Evolutionary conservation across 2,113 vertebrate species (phyloP), one percentile per base, ranked within the genome.

Genomic region (Nettapus auritus): DNA sequence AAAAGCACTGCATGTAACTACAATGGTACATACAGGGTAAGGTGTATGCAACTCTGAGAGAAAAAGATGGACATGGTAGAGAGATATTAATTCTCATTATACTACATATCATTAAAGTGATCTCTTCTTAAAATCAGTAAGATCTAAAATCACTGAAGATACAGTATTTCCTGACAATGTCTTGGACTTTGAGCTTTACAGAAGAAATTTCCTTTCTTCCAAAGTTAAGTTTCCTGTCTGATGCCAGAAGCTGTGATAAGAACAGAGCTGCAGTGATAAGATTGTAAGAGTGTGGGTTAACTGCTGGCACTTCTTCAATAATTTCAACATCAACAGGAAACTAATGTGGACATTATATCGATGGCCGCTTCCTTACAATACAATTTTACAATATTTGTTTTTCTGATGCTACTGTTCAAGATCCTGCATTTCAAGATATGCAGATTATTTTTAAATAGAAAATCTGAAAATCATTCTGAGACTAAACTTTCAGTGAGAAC

Each of bases 291-390:
- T 74, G 96, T 78, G 96, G 94, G 92, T 85, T 96, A 96, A 97
- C 96, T 55, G 83, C 89, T 98, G 97, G 97, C 97, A 96, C 48
- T 84, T 91, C 92, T 97, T 98, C 98, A 98, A 93, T 96, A 96
- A 96, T 97, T 97, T 97, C 96, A 96, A 95, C 96, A 98, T 98
- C 97, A 98, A 98, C 98, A 98, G 98, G 98, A 98, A 98, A 75
- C 95, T 97, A 97, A 98, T 97, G 97, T 98, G 97, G 97, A 97
- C 97, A 98, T 98, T 98, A 96, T 97, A 97, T 96, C 70, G 95
- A 98, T 97, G 97, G 96, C 97, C 97, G 97, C 93, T 98, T 98
- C 98, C 98, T 98, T 95, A 97, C 87, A 98, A 98, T 97, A 97
- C 94, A 97, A 93, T 95, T 97, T 97, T 94, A 96, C 94, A 97